Evolutionary conservation across 1,140 invertebrate genomes (phyloP), one percentile per base, ranked within the genome.

Genomic region (Gryllus bimaculatus): DNA sequence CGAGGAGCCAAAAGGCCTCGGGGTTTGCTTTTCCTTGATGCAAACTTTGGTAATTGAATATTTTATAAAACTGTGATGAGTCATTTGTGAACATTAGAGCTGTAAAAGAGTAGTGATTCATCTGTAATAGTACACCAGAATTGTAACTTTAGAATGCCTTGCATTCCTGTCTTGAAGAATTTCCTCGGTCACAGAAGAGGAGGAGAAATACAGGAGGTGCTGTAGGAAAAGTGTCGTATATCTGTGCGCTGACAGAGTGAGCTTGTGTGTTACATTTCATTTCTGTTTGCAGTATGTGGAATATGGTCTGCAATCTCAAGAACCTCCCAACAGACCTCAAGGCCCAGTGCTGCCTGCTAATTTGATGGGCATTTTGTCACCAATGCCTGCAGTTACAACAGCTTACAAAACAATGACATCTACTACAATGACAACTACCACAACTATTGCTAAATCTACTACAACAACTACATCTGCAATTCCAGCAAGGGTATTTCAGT

Each of bases 301-400:
- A 83, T 98, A 91, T 85, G 96, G 96, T 54, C 89, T 94, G 54
- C 92, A 93, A 83, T 92, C 91, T 79, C 91, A 94, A 85, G 96
- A 98, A 84, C 96, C 96, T 10, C 95, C 96, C 7, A 90, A 90
- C 20, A 90, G 93, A 82, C 91, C 93, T 1, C 79, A 79, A 48
- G 79, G 79, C 39, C 26, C 49, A n/a, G 79, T 79, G n/a, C n/a
- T 78, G 21, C 78, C 78, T 66, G 78, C 66, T 26, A 78, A 39
- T 48, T 47, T 74, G 73, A 74, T 76, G 76, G 21, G 20, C 5
- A 73, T 77, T 15, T 26, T 79, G 47, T 75, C 73, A 15, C 78
- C 78, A 8, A 77, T 77, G 18, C 48, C 76, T n/a, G 78, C 66
- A 0, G 47, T 47, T 15, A 74, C 73, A 47, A 74, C 79, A 47